A percentile compares a stretch with the other conserved stretches of the same genome.
These are phyloP conservation scores for Rhynchonema sp. DNA, from an alignment of 2,888 invertebrate species.

Conservation along the genomic window DNA sequence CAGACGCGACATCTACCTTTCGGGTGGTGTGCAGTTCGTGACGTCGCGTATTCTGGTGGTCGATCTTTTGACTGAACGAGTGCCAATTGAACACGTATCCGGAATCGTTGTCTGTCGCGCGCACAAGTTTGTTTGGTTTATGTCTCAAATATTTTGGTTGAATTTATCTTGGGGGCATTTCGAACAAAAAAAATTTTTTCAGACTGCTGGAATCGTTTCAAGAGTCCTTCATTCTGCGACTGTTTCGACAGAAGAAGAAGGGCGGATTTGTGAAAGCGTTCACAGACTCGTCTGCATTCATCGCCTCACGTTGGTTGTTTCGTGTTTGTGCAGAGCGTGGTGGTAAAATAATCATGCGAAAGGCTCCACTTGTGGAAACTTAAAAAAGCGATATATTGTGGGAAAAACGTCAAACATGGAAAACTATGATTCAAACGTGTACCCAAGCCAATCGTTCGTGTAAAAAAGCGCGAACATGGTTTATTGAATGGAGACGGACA, in stretches of 20 bases:
- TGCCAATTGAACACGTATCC: slow-evolving; percentile 67
- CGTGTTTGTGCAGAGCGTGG: too few species aligned
- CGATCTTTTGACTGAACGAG: slow-evolving; percentile 70
- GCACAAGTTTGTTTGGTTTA: slow-evolving; percentile 35
- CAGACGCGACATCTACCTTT: slow-evolving; percentile 47
- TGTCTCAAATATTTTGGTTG: not conserved
- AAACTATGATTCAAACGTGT: too few species aligned
- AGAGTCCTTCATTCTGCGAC: slow-evolving; percentile 74
- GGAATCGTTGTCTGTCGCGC: slow-evolving; percentile 77
- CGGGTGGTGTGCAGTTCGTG: slow-evolving; percentile 82
- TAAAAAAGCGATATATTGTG: too few species aligned
- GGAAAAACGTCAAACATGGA: too few species aligned
- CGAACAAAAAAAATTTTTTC: slow-evolving; percentile 6
- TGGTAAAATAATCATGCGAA: too few species aligned
- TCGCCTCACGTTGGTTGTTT: not conserved
- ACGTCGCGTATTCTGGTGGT: slow-evolving; percentile 84
- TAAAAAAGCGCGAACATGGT: too few species aligned
- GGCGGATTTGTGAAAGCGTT: slow-evolving; percentile 67
- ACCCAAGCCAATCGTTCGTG: too few species aligned
- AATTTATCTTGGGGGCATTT: not conserved
- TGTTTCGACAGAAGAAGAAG: slow-evolving; percentile 65
- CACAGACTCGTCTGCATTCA: slow-evolving; percentile 44
- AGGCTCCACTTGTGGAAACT: too few species aligned
- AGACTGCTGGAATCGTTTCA: slow-evolving; percentile 6
- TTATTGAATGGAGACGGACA: too few species aligned